Conservation (phyloP, 2,113 vertebrate species). For the Ophthalmolycus amberensis region DNA sequence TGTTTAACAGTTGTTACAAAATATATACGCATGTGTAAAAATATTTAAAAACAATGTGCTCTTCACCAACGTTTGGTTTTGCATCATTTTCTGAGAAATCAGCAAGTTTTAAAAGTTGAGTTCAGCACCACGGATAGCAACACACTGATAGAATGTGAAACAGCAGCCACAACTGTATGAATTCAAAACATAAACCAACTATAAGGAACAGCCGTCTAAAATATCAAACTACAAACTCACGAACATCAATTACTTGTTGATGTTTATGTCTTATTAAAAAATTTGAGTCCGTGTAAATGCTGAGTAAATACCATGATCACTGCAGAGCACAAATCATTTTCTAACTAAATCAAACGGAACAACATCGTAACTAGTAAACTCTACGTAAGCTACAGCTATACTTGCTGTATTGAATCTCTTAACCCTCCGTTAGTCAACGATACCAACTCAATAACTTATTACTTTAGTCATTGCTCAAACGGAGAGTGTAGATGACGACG, state of each 20-base stretch:
- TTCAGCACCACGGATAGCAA: constrained; percentile 7
- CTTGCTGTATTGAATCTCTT: not conserved
- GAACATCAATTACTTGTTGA: not conserved
- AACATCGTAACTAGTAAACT: no score
- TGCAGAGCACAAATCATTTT: no score
- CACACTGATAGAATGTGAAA: not conserved
- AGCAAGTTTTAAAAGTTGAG: no score
- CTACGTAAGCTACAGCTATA: no score
- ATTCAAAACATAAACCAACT: not conserved
- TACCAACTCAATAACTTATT: not conserved
- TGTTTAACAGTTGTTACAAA: not conserved
- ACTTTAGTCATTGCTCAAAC: no score
- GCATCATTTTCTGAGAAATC: not conserved
- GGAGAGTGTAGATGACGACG: no score
- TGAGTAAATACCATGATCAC: not conserved
- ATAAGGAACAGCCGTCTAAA: not conserved
- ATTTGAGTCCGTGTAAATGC: not conserved
- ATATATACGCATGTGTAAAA: no score
- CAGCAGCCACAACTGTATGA: not conserved
- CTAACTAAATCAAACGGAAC: not conserved
- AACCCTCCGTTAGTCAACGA: not conserved
- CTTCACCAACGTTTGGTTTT: not conserved
- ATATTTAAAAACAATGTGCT: not conserved
- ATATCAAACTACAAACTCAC: not conserved
- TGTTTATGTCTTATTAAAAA: not conserved